phyloP scores from a whole-genome alignment of 2,113 vertebrate species.

The Lanius ludovicianus region DNA sequence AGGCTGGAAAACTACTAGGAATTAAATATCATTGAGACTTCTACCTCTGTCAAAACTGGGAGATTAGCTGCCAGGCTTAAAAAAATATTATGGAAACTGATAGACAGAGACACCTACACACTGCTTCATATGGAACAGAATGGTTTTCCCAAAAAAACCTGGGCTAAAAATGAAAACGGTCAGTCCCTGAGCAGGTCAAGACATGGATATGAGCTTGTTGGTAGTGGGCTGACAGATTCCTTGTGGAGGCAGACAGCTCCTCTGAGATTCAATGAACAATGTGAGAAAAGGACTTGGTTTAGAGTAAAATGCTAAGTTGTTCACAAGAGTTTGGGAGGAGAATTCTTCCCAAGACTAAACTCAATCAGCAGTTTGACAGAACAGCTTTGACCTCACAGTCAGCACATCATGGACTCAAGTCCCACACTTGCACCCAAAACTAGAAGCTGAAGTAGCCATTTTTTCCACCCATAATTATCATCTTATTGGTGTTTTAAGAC shows the following conservation, averaged over 20 bases:
- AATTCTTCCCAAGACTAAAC: neutral
- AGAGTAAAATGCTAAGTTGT: accelerated
- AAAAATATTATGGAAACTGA: neutral
- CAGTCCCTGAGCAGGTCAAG: neutral
- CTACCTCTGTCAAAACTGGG: neutral
- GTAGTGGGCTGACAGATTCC: neutral
- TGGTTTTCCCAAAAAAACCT: neutral
- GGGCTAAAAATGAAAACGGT: neutral
- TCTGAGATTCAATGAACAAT: neutral
- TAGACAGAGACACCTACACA: conserved; percentile 14
- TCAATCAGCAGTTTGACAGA: neutral
- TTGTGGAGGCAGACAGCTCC: neutral
- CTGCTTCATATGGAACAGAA: neutral
- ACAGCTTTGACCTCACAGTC: neutral
- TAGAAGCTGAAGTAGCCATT: neutral
- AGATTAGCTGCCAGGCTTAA: neutral
- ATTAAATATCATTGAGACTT: neutral
- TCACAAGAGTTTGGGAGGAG: neutral
- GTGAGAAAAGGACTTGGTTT: neutral
- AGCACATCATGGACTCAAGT: accelerated
- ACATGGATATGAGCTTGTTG: neutral
- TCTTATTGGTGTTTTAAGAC: neutral
- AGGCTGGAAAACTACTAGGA: neutral
- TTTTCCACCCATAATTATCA: neutral
- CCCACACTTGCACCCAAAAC: neutral